These are phyloP conservation scores for Baronia brevicornis DNA, from an alignment of 2,888 invertebrate species.

Conservation along the genomic window DNA sequence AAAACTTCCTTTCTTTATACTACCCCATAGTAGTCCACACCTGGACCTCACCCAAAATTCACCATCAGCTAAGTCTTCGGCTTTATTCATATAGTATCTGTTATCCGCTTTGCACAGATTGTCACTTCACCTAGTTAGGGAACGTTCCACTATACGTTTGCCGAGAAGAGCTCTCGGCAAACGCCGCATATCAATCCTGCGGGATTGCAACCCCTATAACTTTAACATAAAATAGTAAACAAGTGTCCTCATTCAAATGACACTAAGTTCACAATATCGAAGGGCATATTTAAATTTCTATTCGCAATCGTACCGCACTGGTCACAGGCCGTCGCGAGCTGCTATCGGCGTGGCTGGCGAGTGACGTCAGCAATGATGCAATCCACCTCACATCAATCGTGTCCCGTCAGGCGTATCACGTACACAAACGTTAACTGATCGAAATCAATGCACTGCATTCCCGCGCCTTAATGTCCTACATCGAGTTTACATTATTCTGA, in stretches of 20 bases:
- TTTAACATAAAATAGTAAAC: slow-evolving; percentile 8
- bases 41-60: too few species aligned
- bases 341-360: slow-evolving; percentile 42
- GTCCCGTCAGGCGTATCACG: slow-evolving; percentile 19
- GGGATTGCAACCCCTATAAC: slow-evolving; percentile 10
- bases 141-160: too few species aligned
- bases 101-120: too few species aligned
- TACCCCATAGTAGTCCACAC: too few species aligned
- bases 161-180: too few species aligned
- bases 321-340: slow-evolving; percentile 31
- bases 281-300: slow-evolving; percentile 56
- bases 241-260: slow-evolving; percentile 24
- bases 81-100: too few species aligned
- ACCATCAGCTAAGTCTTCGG: too few species aligned
- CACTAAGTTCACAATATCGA: slow-evolving; percentile 38
- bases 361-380: slow-evolving; percentile 66
- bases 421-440: slow-evolving; percentile 9
- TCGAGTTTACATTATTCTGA: too few species aligned
- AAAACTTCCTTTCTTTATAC: too few species aligned
- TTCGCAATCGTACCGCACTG: slow-evolving; percentile 29
- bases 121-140: too few species aligned
- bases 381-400: slow-evolving; percentile 38
- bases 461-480: too few species aligned
- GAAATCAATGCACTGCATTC: slow-evolving; percentile 7
- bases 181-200: too few species aligned